Conservation (phyloP, 2,113 vertebrate species). For the Melanerpes aurifrons region DNA sequence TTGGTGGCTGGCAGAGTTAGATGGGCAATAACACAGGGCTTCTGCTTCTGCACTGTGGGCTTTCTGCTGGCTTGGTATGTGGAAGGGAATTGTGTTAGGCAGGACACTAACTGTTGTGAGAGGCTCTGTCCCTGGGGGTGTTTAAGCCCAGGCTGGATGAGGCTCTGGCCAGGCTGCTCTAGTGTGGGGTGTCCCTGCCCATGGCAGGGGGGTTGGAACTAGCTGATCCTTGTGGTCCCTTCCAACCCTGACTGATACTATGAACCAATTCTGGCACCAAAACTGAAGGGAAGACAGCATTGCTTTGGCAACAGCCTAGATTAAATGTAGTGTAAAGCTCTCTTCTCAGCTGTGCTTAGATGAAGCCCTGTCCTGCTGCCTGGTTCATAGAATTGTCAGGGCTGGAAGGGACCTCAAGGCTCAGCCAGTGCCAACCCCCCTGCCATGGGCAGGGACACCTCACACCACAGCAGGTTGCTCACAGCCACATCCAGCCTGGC, state of each 20-base stretch:
- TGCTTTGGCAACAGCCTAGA: background rate
- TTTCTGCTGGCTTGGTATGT: background rate
- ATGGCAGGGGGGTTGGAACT: no score
- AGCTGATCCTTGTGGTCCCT: no score
- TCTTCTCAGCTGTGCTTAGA: background rate
- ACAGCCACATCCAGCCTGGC: no score
- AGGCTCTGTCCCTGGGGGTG: no score
- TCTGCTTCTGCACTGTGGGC: background rate
- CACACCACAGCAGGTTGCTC: no score
- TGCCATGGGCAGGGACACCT: no score
- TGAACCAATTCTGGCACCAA: background rate
- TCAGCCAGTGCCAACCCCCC: no score
- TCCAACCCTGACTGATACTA: no score
- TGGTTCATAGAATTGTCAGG: background rate
- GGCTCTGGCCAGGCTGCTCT: no score
- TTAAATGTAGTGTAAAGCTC: background rate
- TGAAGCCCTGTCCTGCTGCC: background rate
- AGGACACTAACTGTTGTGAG: background rate
- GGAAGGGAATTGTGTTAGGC: background rate
- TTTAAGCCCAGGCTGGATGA: no score
- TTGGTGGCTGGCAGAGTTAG: background rate
- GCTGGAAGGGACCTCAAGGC: no score
- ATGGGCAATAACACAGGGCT: background rate
- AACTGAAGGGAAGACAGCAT: background rate
- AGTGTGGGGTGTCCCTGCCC: no score